phyloP scores from a whole-genome alignment of 2,888 invertebrate genomes.

The Mellilla xanthometata region DNA sequence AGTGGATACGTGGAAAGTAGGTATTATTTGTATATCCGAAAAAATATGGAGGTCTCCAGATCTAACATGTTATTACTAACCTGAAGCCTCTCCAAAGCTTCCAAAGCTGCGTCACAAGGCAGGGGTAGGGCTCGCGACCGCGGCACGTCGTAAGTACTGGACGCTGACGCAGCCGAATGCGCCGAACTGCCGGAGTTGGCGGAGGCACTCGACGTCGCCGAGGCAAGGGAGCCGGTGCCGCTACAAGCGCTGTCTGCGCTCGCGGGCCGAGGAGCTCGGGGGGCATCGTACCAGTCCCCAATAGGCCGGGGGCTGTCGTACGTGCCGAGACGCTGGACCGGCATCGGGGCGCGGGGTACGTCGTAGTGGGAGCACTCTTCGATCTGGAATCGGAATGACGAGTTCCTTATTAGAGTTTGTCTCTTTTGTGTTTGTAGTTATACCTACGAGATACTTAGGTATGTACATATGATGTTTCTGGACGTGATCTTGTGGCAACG shows the following conservation, averaged over 20 bases:
- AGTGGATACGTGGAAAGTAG: no score
- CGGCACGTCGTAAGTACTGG: constrained; percentile 78
- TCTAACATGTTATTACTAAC: no score
- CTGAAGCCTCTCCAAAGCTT: constrained; percentile 75
- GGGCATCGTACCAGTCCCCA: constrained; percentile 75
- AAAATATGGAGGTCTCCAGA: no score
- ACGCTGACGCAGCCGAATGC: constrained; percentile 68
- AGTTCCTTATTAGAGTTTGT: no score
- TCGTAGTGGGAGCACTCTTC: constrained; percentile 78
- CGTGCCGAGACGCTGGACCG: constrained; percentile 87
- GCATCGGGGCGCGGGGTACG: constrained; percentile 75
- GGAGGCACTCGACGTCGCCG: constrained; percentile 75
- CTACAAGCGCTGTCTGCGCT: constrained; percentile 83
- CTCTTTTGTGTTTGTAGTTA: no score
- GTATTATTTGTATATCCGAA: no score
- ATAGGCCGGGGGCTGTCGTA: constrained; percentile 83
- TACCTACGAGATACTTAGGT: no score
- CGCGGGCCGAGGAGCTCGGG: constrained; percentile 73
- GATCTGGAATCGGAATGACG: no score
- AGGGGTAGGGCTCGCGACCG: constrained; percentile 70
- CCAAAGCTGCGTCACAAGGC: constrained; percentile 76
- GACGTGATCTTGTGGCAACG: no score
- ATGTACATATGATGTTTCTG: no score
- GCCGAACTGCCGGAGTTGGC: constrained; percentile 75
- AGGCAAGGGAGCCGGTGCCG: constrained; percentile 74